Percentiles rank a stretch among this genome's conserved stretches.
phyloP scores from a whole-genome alignment of 2,113 vertebrate species.

The Aphyosemion australe region DNA sequence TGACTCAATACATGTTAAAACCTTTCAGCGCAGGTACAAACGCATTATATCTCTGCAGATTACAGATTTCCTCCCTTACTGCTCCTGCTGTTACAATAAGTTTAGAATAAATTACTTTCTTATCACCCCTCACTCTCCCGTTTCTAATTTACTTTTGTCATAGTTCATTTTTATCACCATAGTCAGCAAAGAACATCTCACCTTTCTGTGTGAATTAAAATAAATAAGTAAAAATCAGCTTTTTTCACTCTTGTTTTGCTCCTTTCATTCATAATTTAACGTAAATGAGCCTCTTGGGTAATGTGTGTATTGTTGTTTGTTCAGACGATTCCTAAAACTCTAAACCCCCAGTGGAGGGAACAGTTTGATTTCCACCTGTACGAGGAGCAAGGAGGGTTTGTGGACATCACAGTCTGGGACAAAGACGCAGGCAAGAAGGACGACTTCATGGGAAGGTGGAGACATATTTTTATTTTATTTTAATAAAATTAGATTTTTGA shows the following conservation, averaged over 20 bases:
- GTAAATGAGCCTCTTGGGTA: neutral
- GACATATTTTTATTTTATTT: neutral
- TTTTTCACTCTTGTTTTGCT: neutral
- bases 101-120: neutral
- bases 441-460: slow-evolving; percentile 97
- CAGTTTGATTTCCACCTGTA: slow-evolving; percentile 99
- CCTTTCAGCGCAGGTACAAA: neutral
- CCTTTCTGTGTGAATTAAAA: neutral
- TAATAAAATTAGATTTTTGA: neutral
- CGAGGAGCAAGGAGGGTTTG: slow-evolving; percentile 90
- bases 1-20: neutral
- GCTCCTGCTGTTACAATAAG: neutral
- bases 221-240: neutral
- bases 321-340: slow-evolving; percentile 92
- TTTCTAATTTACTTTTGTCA: neutral
- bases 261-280: too few relatives aligned
- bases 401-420: slow-evolving; percentile 97
- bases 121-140: neutral
- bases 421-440: slow-evolving; percentile 94
- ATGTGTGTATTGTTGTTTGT: neutral
- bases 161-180: neutral
- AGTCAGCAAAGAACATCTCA: neutral
- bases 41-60: neutral
- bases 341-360: slow-evolving; percentile 97
- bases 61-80: neutral